These are phyloP conservation scores for Zoanthus solanderi DNA, from an alignment of 92 coral and sea anemone species.

Conservation along the genomic window DNA sequence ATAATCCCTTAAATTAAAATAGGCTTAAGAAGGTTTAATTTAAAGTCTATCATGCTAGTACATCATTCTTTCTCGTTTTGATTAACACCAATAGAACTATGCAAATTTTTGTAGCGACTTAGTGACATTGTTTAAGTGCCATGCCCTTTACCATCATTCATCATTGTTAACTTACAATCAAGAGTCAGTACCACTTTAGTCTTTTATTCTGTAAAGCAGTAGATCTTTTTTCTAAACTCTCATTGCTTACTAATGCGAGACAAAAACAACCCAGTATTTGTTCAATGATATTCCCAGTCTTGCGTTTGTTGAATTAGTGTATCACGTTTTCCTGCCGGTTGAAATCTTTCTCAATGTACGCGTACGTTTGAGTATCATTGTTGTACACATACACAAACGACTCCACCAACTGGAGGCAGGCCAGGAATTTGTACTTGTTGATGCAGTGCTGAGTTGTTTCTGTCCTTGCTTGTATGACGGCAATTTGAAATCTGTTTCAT, in stretches of 20 bases:
- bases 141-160: background rate
- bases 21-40: too few relatives aligned
- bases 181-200: too few relatives aligned
- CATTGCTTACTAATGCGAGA: slow-evolving; percentile 80
- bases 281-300: slow-evolving; percentile 10
- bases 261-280: slow-evolving; percentile 71
- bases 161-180: too few relatives aligned
- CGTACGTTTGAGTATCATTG: background rate
- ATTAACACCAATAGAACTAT: too few relatives aligned
- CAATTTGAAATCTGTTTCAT: slow-evolving; percentile 51
- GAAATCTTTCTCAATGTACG: background rate
- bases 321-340: background rate
- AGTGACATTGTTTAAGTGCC: too few relatives aligned
- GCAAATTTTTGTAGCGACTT: too few relatives aligned
- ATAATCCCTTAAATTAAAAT: too few relatives aligned
- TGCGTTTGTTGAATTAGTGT: slow-evolving; percentile 8
- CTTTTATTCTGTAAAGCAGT: background rate
- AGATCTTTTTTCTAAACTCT: background rate
- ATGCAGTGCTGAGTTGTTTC: slow-evolving; percentile 51
- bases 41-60: too few relatives aligned
- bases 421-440: slow-evolving; percentile 65
- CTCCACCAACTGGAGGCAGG: slow-evolving; percentile 65
- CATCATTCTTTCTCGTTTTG: too few relatives aligned
- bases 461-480: slow-evolving; percentile 88
- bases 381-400: slow-evolving; percentile 51